Evolutionary conservation across 2,888 invertebrate genomes (phyloP), one percentile per base, ranked within the genome.

Genomic region (Phengaris alcon): DNA sequence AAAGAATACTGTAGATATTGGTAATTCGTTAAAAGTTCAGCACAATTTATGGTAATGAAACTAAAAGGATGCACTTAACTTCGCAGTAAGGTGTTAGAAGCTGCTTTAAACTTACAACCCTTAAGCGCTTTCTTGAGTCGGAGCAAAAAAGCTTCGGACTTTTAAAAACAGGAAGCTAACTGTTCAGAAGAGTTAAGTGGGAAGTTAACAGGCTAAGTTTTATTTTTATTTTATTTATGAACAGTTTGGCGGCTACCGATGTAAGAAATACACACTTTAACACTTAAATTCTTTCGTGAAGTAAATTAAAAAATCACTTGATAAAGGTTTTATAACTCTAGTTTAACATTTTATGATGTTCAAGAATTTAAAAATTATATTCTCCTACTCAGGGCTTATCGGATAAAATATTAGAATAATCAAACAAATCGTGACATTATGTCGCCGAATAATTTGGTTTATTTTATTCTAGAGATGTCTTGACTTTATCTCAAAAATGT

Each of bases 111-210:
- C 88, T 90, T 87, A 84, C 87, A 89, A 88, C 88, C 87, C 87
- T 84, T 86, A 84, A 89, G 87, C 88, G 88, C 85, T 86, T 88
- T 86, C 86, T 87, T 85, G 84, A 83, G 84, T 83, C 81, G 80
- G 78, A 86, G 85, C 83, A 88, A 90, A 89, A 91, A 91, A 87
- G 84, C 86, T 84, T 83, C 84, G 82, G 83, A 88, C 84, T 89
- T 90, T 89, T 89, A 84, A 90, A 90, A 92, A 90, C 90, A 89
- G 89, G 88, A 91, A 92, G 89, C 89, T 86, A 91, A 90, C 90
- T 90, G 88, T 91, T 88, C 88, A 84, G 85, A 85, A 86, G 89
- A 90, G 89, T 91, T 92, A 90, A 93, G 91, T 91, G 87, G 85
- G 86, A 91, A 92, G 92, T 93, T 92, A 84, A 87, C 83, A 84